Evolutionary conservation across 2,797 vertebrate genomes (phyloP).

Genomic region (Lutjanus campechanus): DNA sequence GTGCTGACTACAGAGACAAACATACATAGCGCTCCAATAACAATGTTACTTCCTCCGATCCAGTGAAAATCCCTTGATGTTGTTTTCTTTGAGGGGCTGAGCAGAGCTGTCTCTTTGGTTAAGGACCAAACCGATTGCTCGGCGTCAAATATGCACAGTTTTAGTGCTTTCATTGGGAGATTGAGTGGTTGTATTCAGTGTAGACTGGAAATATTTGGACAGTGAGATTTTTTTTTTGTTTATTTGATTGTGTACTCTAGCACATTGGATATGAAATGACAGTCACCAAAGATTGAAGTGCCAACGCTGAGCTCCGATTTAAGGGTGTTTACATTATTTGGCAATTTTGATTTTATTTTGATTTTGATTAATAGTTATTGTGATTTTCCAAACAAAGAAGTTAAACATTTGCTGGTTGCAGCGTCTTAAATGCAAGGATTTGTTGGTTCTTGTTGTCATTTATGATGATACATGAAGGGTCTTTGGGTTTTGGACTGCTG

Average conservation of each 20-base stretch:
- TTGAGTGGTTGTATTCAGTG: background rate
- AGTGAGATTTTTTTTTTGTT: background rate
- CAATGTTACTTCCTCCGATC: slow-evolving; percentile 38
- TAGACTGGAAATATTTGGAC: background rate
- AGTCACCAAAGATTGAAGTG: background rate
- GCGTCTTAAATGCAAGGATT: too few species aligned
- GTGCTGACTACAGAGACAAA: slow-evolving; percentile 58
- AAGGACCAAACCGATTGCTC: slow-evolving; percentile 14
- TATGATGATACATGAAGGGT: too few species aligned
- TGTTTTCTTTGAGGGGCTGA: slow-evolving; percentile 47
- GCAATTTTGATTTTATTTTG: too few species aligned
- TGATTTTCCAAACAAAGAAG: too few species aligned
- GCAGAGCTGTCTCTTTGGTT: slow-evolving; percentile 35
- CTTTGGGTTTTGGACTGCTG: too few species aligned
- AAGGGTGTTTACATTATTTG: background rate
- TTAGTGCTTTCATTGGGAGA: background rate
- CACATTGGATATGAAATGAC: slow-evolving; percentile 1
- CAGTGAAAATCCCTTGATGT: slow-evolving; percentile 43
- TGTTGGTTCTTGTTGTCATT: too few species aligned
- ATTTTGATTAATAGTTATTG: too few species aligned
- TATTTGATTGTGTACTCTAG: background rate
- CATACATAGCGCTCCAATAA: slow-evolving; percentile 53
- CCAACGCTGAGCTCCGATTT: slow-evolving; percentile 2
- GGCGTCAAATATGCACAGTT: slow-evolving; percentile 21
- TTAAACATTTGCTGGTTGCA: too few species aligned